These are phyloP conservation scores for Eptesicus fuscus DNA, from an alignment of 2,113 vertebrate species.

Conservation along the genomic window DNA sequence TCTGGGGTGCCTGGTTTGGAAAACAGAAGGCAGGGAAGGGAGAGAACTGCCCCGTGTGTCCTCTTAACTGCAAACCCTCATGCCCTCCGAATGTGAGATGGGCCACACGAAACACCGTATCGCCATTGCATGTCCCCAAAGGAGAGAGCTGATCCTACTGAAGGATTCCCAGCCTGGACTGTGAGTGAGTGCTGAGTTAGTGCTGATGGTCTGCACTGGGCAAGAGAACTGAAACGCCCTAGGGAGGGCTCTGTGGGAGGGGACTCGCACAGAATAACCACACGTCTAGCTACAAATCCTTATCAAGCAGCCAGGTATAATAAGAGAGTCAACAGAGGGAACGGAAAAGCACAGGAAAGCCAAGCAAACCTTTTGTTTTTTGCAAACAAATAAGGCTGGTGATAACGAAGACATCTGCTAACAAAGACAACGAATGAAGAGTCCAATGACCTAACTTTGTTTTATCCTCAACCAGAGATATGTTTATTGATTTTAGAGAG, in stretches of 20 bases:
- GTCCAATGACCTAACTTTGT: neutral
- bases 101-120: neutral
- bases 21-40: neutral
- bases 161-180: neutral
- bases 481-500: neutral
- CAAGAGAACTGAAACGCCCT: neutral
- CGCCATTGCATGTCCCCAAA: neutral
- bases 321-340: slow-evolving; percentile 19
- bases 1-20: neutral
- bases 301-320: neutral
- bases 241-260: neutral
- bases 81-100: neutral
- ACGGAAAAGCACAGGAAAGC: neutral
- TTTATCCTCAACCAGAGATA: neutral
- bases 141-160: neutral
- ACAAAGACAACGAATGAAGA: neutral
- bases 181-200: neutral
- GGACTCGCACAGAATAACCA: neutral
- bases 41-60: neutral
- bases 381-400: slow-evolving; percentile 38
- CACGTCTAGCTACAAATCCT: neutral
- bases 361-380: neutral
- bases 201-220: neutral
- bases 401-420: slow-evolving; percentile 48
- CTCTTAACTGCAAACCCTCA: neutral